A percentile compares a stretch with the other conserved stretches of the same genome.
These are phyloP conservation scores for Pogonophryne albipinna DNA, from an alignment of 2,797 vertebrate species.

Conservation along the genomic window DNA sequence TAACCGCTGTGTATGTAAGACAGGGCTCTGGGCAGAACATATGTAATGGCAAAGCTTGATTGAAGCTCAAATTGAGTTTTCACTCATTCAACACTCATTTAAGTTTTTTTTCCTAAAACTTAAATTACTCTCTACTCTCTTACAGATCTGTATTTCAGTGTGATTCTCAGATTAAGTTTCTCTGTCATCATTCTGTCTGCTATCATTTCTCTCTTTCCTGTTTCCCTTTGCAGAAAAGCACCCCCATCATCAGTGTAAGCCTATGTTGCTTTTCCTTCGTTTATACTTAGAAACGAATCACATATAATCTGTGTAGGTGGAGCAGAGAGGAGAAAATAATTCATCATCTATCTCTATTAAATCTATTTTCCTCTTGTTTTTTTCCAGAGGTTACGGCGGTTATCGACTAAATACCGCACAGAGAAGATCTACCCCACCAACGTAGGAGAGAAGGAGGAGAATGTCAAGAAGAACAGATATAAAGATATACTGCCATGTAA, in stretches of 20 bases:
- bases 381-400: conserved; percentile 92
- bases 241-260: neutral
- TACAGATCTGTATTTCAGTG: neutral
- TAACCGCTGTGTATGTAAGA: neutral
- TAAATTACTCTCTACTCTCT: neutral
- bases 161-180: neutral
- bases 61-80: neutral
- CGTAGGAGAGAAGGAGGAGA: conserved; percentile 96
- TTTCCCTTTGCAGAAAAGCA: neutral
- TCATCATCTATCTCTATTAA: neutral
- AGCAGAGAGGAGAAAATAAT: neutral
- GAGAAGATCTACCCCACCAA: conserved; percentile 98
- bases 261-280: neutral
- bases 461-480: conserved; percentile 99
- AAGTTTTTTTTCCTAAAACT: neutral
- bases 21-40: neutral
- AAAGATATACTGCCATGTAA: conserved; percentile 99
- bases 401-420: conserved; percentile 98
- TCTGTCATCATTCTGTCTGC: conserved; percentile 1
- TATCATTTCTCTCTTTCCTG: neutral
- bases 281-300: neutral
- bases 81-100: neutral
- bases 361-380: conserved; percentile 29
- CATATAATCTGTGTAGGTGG: neutral
- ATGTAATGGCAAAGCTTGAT: neutral